Evolutionary conservation across 2,797 vertebrate species (phyloP).

Genomic region (Takifugu rubripes): DNA sequence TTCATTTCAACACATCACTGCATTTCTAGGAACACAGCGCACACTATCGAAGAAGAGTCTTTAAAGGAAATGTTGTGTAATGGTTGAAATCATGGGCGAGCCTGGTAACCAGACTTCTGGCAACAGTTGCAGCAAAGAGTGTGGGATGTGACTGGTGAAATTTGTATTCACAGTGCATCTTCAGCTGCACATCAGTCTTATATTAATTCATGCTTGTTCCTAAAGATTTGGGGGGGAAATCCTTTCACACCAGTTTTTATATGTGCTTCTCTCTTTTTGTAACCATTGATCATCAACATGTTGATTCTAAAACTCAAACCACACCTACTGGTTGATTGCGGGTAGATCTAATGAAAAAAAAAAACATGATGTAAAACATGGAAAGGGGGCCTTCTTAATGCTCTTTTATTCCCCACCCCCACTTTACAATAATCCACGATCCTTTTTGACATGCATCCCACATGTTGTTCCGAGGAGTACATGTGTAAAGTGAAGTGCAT

Average conservation of each 20-base stretch:
- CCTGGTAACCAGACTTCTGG: slow-evolving; percentile 21
- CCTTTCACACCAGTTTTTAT: no score
- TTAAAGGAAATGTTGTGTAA: slow-evolving; percentile 35
- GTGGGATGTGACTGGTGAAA: slow-evolving; percentile 7
- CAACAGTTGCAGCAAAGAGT: slow-evolving; percentile 15
- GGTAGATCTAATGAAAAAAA: slow-evolving; percentile 9
- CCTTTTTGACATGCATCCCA: slow-evolving; percentile 48
- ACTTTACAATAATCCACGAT: slow-evolving; percentile 32
- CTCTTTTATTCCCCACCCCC: slow-evolving; percentile 23
- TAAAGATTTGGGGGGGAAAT: neutral
- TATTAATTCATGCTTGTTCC: slow-evolving; percentile 29
- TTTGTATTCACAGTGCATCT: slow-evolving; percentile 21
- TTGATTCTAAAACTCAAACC: slow-evolving; percentile 31
- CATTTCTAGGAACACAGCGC: slow-evolving; percentile 24
- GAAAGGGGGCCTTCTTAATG: slow-evolving; percentile 20
- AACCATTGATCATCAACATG: slow-evolving; percentile 15
- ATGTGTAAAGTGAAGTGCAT: slow-evolving; percentile 38
- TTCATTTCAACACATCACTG: slow-evolving; percentile 35
- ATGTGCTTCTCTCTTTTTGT: no score
- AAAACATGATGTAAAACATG: slow-evolving; percentile 11
- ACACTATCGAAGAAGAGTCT: slow-evolving; percentile 16
- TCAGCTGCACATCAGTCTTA: slow-evolving; percentile 20
- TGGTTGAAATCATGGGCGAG: slow-evolving; percentile 33
- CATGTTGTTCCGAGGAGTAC: slow-evolving; percentile 45
- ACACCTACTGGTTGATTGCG: slow-evolving; percentile 23